phyloP scores from a whole-genome alignment of 2,113 vertebrate species.

The Mesitornis unicolor region DNA sequence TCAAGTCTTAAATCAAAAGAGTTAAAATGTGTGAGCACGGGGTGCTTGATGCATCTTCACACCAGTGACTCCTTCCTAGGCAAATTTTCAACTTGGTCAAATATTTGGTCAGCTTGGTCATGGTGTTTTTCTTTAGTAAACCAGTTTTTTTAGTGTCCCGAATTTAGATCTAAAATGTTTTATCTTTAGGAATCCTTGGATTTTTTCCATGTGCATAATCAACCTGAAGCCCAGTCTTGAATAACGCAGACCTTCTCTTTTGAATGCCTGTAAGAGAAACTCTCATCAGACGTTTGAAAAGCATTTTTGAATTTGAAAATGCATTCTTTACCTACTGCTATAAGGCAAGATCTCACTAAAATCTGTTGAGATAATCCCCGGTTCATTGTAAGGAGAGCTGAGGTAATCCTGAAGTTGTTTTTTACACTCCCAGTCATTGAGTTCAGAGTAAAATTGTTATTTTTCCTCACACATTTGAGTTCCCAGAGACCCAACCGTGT shows the following conservation, averaged over 20 bases:
- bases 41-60: not conserved
- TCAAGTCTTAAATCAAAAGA: not conserved
- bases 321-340: not conserved
- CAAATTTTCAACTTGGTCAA: not conserved
- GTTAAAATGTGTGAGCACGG: not conserved
- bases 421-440: not conserved
- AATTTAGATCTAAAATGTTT: not conserved
- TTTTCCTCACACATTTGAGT: not conserved
- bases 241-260: not conserved
- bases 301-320: not conserved
- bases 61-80: not conserved
- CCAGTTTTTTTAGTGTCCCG: not conserved
- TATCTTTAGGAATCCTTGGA: not conserved
- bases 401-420: not conserved
- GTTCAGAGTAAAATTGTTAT: not conserved
- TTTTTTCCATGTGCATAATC: not conserved
- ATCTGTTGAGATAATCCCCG: not conserved
- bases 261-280: conserved; percentile 62
- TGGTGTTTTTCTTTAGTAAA: not conserved
- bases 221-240: not conserved
- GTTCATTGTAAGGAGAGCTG: not conserved
- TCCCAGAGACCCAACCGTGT: not conserved
- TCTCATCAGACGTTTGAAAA: not conserved
- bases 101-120: not conserved
- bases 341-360: not conserved